Percentiles rank a stretch among this genome's conserved stretches.
phyloP scores from a whole-genome alignment of 2,888 invertebrate genomes.

The Alloplasta piceator region DNA sequence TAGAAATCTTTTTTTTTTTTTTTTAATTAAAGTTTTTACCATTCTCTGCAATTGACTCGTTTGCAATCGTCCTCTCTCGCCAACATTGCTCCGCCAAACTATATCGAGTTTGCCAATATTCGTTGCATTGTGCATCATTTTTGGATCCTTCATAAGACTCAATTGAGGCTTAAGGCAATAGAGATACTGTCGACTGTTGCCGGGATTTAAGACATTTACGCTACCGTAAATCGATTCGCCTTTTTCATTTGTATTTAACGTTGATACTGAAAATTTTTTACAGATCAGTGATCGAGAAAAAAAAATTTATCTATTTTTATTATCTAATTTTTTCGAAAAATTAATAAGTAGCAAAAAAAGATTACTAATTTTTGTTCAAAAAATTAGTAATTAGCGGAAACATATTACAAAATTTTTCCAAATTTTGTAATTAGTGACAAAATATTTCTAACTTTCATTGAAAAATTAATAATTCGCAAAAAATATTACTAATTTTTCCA shows the following conservation, averaged over 20 bases:
- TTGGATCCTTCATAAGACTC: conserved; percentile 90
- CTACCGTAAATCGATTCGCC: conserved; percentile 91
- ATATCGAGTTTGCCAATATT: conserved; percentile 99
- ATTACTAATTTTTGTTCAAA: too few species aligned
- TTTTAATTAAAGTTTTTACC: conserved; percentile 83
- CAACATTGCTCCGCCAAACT: conserved; percentile 98
- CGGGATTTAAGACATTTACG: conserved; percentile 92
- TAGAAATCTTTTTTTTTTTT: background rate
- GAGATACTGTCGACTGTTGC: conserved; percentile 96
- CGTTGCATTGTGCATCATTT: conserved; percentile 91
- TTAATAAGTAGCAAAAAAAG: too few species aligned
- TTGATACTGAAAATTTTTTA: conserved; percentile 85
- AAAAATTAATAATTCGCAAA: too few species aligned
- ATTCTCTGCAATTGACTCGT: conserved; percentile 97
- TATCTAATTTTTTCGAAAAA: too few species aligned
- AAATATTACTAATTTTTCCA: too few species aligned
- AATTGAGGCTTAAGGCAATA: conserved; percentile 95
- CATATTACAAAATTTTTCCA: too few species aligned
- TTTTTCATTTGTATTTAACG: conserved; percentile 88
- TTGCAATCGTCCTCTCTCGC: conserved; percentile 97
- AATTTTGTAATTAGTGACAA: too few species aligned
- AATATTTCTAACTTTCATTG: too few species aligned
- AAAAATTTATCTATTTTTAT: too few species aligned
- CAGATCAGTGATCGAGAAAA: too few species aligned
- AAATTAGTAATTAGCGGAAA: too few species aligned